Base-by-base conservation (phyloP, 2,797 vertebrate species). In the Ciconia nigra region DNA sequence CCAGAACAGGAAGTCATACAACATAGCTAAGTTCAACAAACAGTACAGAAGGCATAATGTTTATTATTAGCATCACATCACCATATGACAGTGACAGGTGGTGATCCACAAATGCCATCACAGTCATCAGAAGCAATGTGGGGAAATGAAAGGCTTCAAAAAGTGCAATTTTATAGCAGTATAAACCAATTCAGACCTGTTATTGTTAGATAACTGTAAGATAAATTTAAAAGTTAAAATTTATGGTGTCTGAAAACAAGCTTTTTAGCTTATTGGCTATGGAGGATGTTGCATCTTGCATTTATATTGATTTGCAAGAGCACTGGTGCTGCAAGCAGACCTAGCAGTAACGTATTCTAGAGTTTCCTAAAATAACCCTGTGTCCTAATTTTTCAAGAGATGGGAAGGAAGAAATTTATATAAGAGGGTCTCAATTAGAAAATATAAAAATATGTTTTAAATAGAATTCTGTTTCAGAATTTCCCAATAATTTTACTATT, bases 91-190 rank as follows among this genome's bases (percentile, higher is more conserved):
- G 72, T 86, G 89, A 47, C 94, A 90, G 72, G 85, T 94, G 91
- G 87, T 88, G 94, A 90, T 82, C 88, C 29, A 15, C 80, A 91
- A 95, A 94, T 70, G 79, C 62, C 77, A 72, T 77, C 46, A 46
- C 78, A 66, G 28, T 51, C 52, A 69, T 77, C 61, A 72, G 65
- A 61, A 83, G 18, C 57, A 42, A 49, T 47, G 35, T 47, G 59
- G 37, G 62, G 62, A 95, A 88, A 79, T 72, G 39, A 88, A 84
- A 83, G 17, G 20, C 79, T 94, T 83, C n/a, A 39, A 35, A 81
- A 90, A 70, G 42, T 84, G 62, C 51, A 72, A 31, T 90, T 91
- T 81, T 49, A 31, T 72, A 72, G 49, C 39, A 44, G 20, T 11
- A 26, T 42, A 65, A 76, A 33, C 15, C 19, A 80, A 54, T 81